phyloP scores from a whole-genome alignment of 2,113 vertebrate genomes.

The Lanius ludovicianus region DNA sequence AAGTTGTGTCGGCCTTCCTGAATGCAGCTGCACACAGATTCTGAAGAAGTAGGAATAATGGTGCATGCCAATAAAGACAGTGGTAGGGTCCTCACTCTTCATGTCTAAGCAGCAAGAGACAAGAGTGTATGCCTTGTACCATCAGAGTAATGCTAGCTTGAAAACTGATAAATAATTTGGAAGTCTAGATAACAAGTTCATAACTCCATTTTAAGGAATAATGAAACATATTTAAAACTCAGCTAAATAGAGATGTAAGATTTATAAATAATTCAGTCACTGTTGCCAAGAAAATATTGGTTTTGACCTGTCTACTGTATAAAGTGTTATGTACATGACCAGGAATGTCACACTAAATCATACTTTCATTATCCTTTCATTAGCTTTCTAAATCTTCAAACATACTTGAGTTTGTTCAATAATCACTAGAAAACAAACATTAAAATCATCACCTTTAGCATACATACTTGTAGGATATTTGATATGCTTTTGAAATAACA shows the following conservation, averaged over 20 bases:
- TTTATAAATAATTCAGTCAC: not conserved
- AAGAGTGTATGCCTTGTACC: not conserved
- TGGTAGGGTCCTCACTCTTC: not conserved
- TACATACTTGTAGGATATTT: not conserved
- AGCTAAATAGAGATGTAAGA: not conserved
- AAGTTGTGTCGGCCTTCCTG: not conserved
- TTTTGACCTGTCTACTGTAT: not conserved
- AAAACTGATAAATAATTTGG: not conserved
- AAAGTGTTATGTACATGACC: not conserved
- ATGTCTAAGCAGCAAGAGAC: not conserved
- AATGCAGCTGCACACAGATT: not conserved
- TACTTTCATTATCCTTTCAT: not conserved
- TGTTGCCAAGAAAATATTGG: not conserved
- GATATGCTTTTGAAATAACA: not conserved
- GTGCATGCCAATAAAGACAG: not conserved
- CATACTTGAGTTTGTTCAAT: not conserved
- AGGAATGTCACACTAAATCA: not conserved
- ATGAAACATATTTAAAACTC: not conserved
- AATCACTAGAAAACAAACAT: not conserved
- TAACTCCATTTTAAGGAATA: not conserved
- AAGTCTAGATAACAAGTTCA: not conserved
- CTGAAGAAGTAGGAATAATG: not conserved
- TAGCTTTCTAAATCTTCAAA: not conserved
- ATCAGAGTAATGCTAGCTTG: not conserved
- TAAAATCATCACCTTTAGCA: not conserved